These are phyloP conservation scores for Arnoldichthys spilopterus DNA, from an alignment of 2,797 vertebrate genomes.

Conservation along the genomic window DNA sequence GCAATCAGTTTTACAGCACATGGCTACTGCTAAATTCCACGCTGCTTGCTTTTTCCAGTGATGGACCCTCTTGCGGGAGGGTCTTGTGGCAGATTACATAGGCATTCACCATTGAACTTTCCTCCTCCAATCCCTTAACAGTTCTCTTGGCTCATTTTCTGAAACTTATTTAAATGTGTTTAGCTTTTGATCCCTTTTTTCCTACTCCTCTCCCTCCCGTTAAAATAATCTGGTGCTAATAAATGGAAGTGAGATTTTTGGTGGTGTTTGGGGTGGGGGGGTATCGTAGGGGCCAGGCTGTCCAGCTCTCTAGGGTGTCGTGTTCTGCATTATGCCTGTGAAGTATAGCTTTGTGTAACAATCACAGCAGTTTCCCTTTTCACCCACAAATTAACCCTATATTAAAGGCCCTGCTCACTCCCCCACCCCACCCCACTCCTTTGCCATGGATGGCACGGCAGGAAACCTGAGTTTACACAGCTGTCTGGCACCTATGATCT, in stretches of 20 bases:
- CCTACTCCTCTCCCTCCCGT: slow-evolving; percentile 38
- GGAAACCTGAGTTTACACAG: slow-evolving; percentile 34
- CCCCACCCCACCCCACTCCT: background rate
- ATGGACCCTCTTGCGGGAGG: background rate
- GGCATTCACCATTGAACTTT: background rate
- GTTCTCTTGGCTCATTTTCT: background rate
- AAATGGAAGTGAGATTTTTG: slow-evolving; percentile 42
- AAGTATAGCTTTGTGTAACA: slow-evolving; percentile 75
- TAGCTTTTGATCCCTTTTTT: slow-evolving; percentile 4
- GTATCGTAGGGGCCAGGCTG: slow-evolving; percentile 56
- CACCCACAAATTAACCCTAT: slow-evolving; percentile 71
- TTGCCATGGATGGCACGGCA: slow-evolving; percentile 17
- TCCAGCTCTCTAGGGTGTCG: slow-evolving; percentile 69
- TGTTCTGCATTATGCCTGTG: slow-evolving; percentile 74
- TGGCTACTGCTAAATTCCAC: background rate
- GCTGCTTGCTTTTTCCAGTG: background rate
- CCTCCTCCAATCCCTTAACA: background rate
- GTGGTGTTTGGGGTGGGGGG: slow-evolving; percentile 22
- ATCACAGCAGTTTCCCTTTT: slow-evolving; percentile 72
- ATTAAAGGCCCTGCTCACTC: slow-evolving; percentile 46
- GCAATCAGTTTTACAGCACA: background rate
- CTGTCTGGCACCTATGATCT: slow-evolving; percentile 25
- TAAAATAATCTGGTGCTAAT: slow-evolving; percentile 30
- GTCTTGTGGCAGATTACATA: background rate
- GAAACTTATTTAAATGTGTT: slow-evolving; percentile 13